Evolutionary conservation across 2,888 invertebrate genomes (phyloP).

Genomic region (Isotomurus palustris): DNA sequence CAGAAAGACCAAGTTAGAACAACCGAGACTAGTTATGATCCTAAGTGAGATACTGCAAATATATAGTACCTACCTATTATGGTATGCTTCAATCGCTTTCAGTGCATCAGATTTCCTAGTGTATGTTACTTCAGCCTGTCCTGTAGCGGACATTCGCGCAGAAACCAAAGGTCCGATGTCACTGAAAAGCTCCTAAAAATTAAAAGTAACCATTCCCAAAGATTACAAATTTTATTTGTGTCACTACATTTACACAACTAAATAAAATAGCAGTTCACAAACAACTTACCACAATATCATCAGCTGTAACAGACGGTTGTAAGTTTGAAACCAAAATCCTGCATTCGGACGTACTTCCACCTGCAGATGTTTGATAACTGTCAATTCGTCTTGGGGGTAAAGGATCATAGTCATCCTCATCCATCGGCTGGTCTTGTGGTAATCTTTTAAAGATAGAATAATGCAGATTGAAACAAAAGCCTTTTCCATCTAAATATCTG

Average conservation of each 20-base stretch:
- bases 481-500: constrained; percentile 12
- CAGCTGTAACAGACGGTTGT: constrained; percentile 77
- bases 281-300: constrained; percentile 73
- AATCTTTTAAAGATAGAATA: too few species aligned
- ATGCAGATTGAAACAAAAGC: too few species aligned
- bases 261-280: background rate
- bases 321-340: constrained; percentile 88
- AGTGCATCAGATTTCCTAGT: constrained; percentile 78
- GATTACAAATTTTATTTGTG: background rate
- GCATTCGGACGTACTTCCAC: constrained; percentile 54
- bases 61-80: constrained; percentile 66
- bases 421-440: constrained; percentile 33
- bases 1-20: background rate
- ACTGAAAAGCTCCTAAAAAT: constrained; percentile 77
- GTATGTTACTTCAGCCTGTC: constrained; percentile 88
- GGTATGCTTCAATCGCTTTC: constrained; percentile 86
- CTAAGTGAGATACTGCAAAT: background rate
- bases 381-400: constrained; percentile 27
- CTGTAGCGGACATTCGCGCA: constrained; percentile 77
- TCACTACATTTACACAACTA: background rate
- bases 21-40: too few species aligned
- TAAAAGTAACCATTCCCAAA: too few species aligned
- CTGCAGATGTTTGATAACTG: constrained; percentile 15
- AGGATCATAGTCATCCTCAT: constrained; percentile 32
- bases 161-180: constrained; percentile 82